Base-by-base conservation (phyloP, 2,797 vertebrate species). In the Pagetopsis macropterus region DNA sequence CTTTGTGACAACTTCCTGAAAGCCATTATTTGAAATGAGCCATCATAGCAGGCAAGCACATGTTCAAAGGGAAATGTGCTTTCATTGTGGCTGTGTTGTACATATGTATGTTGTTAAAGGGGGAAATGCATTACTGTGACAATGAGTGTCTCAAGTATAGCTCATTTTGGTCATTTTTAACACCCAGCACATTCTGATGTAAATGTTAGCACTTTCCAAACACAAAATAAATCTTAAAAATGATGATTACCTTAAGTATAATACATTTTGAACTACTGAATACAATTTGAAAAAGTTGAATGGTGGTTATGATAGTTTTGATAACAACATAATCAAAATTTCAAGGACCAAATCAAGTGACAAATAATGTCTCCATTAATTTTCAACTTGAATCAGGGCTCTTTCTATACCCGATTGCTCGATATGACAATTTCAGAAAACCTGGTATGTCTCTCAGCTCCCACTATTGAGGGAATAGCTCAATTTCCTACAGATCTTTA, bases 21-120 rank as follows among this genome's bases (percentile, higher is more conserved):
- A 76, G 69, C 61, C 85, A 91, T 89, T 87, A 85, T 82, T 85
- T 76, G 86, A 84, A 91, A 90, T 89, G 84, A 86, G 76, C 70
- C 88, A 88, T 83, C 64, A 62, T 44, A 27, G 70, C 64, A 74
- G 60, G 75, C 78, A 77, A 79, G 19, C 80, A 82, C 79, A 88
- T 87, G 70, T 87, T 85, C 63, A 85, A 87, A 82, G 19, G 51
- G 31, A 72, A 87, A 89, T 79, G 75, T 88, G 60, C 69, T 85
- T 84, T 84, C 78, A 85, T 77, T 90, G 79, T 59, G 45, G 70
- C 73, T 70, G 17, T 69, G 69, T 72, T 40, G 37, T 72, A 68
- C 70, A 81, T 37, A 85, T 85, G 83, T 72, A 64, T 81, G 71
- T 61, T 83, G 82, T 79, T 79, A 76, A 79, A 68, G 31, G 23